Conservation (phyloP, 2,797 vertebrate genomes). For the Morelia viridis region DNA sequence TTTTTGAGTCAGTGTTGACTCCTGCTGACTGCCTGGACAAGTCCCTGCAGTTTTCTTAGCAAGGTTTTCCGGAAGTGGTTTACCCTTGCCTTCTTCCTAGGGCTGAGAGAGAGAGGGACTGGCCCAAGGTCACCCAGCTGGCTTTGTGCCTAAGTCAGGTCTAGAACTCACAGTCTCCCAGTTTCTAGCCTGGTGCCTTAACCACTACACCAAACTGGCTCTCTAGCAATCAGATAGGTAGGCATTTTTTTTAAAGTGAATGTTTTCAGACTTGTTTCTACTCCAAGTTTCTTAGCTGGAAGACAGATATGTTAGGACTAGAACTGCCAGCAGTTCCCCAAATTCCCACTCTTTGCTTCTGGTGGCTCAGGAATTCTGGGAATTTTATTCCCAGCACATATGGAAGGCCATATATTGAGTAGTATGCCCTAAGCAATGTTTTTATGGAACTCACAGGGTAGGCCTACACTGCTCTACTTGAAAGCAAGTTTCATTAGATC, state of each 20-base stretch:
- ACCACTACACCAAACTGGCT: no score
- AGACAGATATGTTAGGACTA: not conserved
- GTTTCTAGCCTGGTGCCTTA: no score
- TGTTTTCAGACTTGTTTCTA: constrained; percentile 33
- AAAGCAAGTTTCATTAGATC: not conserved
- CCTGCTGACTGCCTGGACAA: no score
- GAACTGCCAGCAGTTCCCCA: not conserved
- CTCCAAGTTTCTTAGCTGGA: constrained; percentile 26
- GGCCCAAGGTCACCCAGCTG: no score
- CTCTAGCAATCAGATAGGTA: not conserved
- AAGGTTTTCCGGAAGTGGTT: no score
- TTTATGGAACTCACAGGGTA: not conserved
- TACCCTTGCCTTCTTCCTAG: no score
- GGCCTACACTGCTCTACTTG: not conserved
- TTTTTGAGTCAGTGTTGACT: no score
- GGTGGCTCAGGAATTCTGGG: not conserved
- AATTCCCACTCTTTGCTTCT: not conserved
- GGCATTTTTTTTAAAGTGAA: constrained; percentile 40
- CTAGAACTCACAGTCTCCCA: no score
- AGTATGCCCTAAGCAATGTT: not conserved
- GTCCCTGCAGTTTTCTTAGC: no score
- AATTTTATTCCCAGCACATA: not conserved
- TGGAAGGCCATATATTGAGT: not conserved
- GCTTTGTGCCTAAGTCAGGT: no score
- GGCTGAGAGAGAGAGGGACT: no score